Conservation (phyloP, 1,140 invertebrate genomes). For the Capitella teleta region DNA sequence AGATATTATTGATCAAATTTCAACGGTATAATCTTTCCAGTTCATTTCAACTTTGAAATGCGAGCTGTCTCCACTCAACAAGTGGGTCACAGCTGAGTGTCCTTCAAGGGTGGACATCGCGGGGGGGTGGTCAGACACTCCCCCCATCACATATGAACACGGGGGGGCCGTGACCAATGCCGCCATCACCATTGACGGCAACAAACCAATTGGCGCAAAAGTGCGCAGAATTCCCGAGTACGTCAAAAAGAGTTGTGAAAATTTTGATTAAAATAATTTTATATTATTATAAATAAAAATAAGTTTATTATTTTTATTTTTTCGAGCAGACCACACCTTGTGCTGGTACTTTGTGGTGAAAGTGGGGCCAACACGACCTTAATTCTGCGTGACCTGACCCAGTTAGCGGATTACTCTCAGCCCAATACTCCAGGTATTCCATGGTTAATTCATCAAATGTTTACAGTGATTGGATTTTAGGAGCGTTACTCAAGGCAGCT, state of each 20-base stretch:
- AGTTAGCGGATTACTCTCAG: conserved; percentile 44
- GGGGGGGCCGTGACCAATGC: conserved; percentile 46
- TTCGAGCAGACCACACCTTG: conserved; percentile 21
- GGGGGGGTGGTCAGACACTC: conserved; percentile 50
- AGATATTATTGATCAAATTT: too few species aligned
- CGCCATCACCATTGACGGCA: conserved; percentile 39
- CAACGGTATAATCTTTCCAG: too few species aligned
- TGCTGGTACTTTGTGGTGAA: conserved; percentile 23
- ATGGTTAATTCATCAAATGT: neutral
- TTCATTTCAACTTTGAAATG: conserved; percentile 18
- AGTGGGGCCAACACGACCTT: conserved; percentile 23
- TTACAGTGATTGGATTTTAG: conserved; percentile 19
- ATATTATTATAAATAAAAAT: too few species aligned
- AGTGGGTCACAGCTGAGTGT: conserved; percentile 43
- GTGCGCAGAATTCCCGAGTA: neutral
- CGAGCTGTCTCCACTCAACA: conserved; percentile 18
- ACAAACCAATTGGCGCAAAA: conserved; percentile 6
- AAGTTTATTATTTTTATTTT: too few species aligned
- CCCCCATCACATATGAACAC: conserved; percentile 49
- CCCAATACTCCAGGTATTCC: conserved; percentile 38
- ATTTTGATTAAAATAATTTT: too few species aligned
- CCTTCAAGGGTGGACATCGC: conserved; percentile 47
- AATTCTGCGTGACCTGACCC: conserved; percentile 30
- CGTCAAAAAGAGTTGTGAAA: too few species aligned
- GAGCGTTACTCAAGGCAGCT: conserved; percentile 45